Percentiles rank a stretch among this genome's conserved stretches.
phyloP scores from a whole-genome alignment of 2,797 vertebrate genomes.

The Saxicola maurus region DNA sequence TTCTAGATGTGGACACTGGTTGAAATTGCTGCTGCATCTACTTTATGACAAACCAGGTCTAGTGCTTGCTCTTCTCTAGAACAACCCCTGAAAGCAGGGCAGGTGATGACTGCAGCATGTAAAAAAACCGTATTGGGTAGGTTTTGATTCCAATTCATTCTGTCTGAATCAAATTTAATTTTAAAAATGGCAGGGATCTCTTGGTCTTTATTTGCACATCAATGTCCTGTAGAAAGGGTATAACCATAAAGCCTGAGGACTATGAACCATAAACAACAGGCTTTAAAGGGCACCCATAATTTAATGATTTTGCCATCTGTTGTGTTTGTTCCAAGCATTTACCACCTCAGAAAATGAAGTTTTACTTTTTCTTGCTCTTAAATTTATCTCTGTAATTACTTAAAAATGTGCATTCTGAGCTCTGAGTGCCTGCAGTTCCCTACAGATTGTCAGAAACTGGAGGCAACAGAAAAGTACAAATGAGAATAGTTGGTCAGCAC shows the following conservation, averaged over 20 bases:
- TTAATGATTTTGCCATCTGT: background rate
- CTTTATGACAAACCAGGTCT: background rate
- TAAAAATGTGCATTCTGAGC: background rate
- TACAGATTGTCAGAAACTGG: background rate
- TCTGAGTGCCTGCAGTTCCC: background rate
- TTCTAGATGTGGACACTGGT: background rate
- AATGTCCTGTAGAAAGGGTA: background rate
- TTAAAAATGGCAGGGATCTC: background rate
- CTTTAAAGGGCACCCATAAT: background rate
- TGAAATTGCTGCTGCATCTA: background rate
- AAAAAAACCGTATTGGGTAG: fast-evolving
- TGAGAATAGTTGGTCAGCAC: background rate
- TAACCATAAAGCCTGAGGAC: background rate
- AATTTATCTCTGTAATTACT: background rate
- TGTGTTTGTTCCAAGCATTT: background rate
- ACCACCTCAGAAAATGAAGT: background rate
- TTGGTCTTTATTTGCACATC: background rate
- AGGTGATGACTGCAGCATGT: background rate
- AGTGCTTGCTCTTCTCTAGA: background rate
- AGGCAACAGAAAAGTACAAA: background rate
- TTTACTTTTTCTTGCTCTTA: background rate
- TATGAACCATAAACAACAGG: background rate
- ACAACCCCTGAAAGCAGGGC: background rate
- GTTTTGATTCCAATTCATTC: background rate
- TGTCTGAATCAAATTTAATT: background rate